Evolutionary conservation across 2,888 invertebrate species (phyloP).

Genomic region (Beris chalybata): DNA sequence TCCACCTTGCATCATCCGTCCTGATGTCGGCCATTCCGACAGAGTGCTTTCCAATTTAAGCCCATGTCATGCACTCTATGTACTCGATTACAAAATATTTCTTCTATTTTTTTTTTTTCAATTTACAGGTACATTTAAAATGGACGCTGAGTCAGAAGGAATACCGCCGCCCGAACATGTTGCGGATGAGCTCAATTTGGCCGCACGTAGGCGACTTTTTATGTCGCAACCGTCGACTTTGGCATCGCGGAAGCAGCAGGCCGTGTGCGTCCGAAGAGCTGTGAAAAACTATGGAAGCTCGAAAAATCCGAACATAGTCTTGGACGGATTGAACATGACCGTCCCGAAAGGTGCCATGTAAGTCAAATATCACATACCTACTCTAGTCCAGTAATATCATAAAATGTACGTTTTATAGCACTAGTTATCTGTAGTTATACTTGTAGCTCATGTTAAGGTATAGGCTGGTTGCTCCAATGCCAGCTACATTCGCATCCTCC

Average conservation of each 20-base stretch:
- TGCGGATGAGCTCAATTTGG: constrained; percentile 57
- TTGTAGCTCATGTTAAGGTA: too few relatives aligned
- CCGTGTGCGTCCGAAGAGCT: constrained; percentile 81
- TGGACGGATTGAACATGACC: constrained; percentile 89
- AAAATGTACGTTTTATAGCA: too few relatives aligned
- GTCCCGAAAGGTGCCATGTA: constrained; percentile 88
- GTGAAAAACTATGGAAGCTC: constrained; percentile 82
- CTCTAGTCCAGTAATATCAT: too few relatives aligned
- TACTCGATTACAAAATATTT: too few relatives aligned
- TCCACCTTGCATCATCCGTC: too few relatives aligned
- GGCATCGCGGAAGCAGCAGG: constrained; percentile 73
- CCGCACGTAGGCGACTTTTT: constrained; percentile 59
- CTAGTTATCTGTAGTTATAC: too few relatives aligned
- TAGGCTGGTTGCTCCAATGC: constrained; percentile 18
- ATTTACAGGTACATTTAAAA: constrained; percentile 37
- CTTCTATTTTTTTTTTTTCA: too few relatives aligned
- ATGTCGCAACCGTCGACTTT: constrained; percentile 71
- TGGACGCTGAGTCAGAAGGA: constrained; percentile 56
- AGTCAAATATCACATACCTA: constrained; percentile 53
- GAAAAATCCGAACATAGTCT: constrained; percentile 76
- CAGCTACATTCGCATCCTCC: not conserved
- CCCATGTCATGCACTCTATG: too few relatives aligned
- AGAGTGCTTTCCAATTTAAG: too few relatives aligned
- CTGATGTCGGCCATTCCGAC: too few relatives aligned
- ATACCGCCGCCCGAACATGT: constrained; percentile 50